Percentiles rank a stretch among this genome's conserved stretches.
Conservation (phyloP, 2,113 vertebrate genomes). For the Elgaria multicarinata region DNA sequence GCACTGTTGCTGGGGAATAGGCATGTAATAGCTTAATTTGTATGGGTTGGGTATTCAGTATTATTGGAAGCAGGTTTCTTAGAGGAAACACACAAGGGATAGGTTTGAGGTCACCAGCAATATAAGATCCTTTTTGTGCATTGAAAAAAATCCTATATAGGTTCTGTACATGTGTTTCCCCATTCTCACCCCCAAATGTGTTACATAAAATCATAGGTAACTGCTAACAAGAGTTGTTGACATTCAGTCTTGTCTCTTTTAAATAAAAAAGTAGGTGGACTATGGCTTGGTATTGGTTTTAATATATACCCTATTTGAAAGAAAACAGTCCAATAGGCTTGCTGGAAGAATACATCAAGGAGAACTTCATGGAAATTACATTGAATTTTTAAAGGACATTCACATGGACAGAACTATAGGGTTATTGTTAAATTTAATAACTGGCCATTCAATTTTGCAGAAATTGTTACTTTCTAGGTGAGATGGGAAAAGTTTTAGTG, state of each 20-base stretch:
- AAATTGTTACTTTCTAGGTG: neutral
- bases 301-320: neutral
- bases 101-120: rapidly evolving
- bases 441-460: neutral
- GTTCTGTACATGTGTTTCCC: rapidly evolving
- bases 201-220: neutral
- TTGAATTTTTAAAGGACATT: neutral
- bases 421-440: neutral
- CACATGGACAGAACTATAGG: neutral
- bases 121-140: neutral
- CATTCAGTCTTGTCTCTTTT: neutral
- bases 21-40: conserved; percentile 37
- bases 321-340: neutral
- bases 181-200: too few species aligned
- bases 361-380: neutral
- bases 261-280: neutral
- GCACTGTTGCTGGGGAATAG: conserved; percentile 54
- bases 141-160: neutral
- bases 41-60: conserved; percentile 36
- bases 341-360: neutral
- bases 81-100: neutral
- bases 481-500: neutral
- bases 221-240: neutral
- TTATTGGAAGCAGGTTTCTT: conserved; percentile 36
- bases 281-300: neutral